These are phyloP conservation scores for Cenopis cana DNA, from an alignment of 2,888 invertebrate species.

Conservation along the genomic window DNA sequence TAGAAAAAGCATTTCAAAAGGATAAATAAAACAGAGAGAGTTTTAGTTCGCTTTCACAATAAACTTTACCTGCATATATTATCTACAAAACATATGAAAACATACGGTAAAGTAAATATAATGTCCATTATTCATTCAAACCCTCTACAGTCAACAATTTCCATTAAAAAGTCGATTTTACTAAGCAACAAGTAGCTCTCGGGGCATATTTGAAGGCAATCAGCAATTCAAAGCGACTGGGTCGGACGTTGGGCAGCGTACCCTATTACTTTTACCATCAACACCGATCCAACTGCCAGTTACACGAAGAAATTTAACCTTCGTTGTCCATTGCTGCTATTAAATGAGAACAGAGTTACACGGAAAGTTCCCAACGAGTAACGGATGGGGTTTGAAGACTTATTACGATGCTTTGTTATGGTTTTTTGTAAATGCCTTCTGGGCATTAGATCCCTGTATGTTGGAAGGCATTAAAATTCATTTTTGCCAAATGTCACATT, in stretches of 20 bases:
- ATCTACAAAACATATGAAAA: conserved; percentile 42
- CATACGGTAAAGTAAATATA: conserved; percentile 48
- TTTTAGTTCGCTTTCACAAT: too few species aligned
- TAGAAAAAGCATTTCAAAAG: too few species aligned
- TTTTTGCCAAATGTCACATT: conserved; percentile 64
- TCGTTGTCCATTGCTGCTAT: conserved; percentile 6
- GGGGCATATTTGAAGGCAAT: conserved; percentile 60
- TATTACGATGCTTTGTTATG: background rate
- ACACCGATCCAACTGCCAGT: background rate
- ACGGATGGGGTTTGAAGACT: background rate
- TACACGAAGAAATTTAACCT: background rate
- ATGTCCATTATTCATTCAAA: conserved; percentile 58
- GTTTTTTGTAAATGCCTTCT: conserved; percentile 34
- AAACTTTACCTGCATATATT: too few species aligned
- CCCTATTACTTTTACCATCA: conserved; percentile 40
- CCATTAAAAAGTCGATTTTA: conserved; percentile 61
- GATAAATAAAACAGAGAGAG: too few species aligned
- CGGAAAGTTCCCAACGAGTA: background rate
- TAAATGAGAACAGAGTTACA: background rate
- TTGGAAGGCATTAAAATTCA: conserved; percentile 61
- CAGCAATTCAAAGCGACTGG: conserved; percentile 63
- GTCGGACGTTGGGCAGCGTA: conserved; percentile 55
- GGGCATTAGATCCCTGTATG: conserved; percentile 46
- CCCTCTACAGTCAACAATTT: conserved; percentile 60
- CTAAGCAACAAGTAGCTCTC: conserved; percentile 62